phyloP scores from a whole-genome alignment of 2,797 vertebrate genomes.

The Agapornis canus region DNA sequence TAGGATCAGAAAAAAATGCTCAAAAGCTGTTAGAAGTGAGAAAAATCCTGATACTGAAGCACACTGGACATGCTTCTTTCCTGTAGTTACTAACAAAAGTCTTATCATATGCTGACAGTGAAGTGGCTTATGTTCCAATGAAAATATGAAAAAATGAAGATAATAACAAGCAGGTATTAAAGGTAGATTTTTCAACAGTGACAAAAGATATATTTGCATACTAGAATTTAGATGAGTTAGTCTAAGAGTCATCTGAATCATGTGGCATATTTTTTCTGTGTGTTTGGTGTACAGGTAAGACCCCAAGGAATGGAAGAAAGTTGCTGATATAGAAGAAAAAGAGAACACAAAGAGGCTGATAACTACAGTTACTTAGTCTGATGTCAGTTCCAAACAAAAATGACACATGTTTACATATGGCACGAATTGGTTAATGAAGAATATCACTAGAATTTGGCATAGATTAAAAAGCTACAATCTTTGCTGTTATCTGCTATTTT shows the following conservation, averaged over 20 bases:
- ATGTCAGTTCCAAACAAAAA: background rate
- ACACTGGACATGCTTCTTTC: background rate
- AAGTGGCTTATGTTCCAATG: background rate
- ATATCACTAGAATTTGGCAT: background rate
- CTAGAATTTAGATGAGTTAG: background rate
- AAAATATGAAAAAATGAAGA: background rate
- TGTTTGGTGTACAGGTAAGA: background rate
- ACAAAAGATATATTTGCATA: background rate
- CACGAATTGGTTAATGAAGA: background rate
- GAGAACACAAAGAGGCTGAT: background rate
- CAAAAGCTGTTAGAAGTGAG: background rate
- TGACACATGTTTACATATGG: accelerated
- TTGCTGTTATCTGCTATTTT: background rate
- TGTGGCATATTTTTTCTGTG: background rate
- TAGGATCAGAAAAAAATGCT: background rate
- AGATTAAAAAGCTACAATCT: background rate
- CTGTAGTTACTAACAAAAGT: background rate
- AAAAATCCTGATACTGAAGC: background rate
- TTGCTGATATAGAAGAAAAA: background rate
- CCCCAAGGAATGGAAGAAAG: background rate
- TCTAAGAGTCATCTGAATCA: background rate
- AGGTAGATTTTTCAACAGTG: background rate
- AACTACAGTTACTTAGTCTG: background rate
- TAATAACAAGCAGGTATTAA: background rate
- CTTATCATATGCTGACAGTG: background rate